Base-by-base conservation (phyloP, 2,113 vertebrate species). In the Cyanocitta stelleri region DNA sequence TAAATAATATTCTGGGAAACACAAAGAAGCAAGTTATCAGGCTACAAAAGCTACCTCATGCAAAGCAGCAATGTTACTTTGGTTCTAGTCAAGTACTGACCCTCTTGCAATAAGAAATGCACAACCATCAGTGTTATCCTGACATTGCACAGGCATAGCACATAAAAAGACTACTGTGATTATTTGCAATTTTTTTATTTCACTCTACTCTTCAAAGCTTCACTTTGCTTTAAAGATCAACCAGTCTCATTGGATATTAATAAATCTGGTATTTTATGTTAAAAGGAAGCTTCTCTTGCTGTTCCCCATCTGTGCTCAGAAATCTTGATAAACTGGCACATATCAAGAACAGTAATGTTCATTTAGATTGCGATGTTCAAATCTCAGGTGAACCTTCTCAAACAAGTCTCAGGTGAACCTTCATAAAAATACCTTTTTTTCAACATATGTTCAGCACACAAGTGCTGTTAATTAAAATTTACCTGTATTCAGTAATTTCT, bases 401-500 rank as follows among this genome's bases (percentile, higher is more conserved):
- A 95, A 97, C 71, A 93, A 95, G 75, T 82, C 41, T 92, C 97
- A 89, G 79, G 71, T 90, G 95, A 96, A 89, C 66, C 55, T 81
- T 85, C 89, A 91, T 78, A 93, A 95, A 97, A 78, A 94, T 95
- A 77, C 58, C 18, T 19, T 61, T 54, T 82, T 82, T 41, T n/a
- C 90, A 91, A 93, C 90, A 89, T 92, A 90, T 75, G 88, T 90
- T 89, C 79, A 93, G 58, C 59, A 93, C 73, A 95, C 18, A 92
- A 96, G 33, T 56, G 58, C 52, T 93, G 44, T 76, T 97, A 86
- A 93, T 97, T 97, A 97, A 95, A 95, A 96, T 97, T 96, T 90
- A 96, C 90, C 76, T 69, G 27, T 9, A 66, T 83, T 90, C 64
- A 86, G 85, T 91, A 71, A 41, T 52, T 96, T 95, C 91, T 96